Conservation (phyloP, 35 echinoderm and acorn worm genomes). For the Apostichopus parvimensis region DNA sequence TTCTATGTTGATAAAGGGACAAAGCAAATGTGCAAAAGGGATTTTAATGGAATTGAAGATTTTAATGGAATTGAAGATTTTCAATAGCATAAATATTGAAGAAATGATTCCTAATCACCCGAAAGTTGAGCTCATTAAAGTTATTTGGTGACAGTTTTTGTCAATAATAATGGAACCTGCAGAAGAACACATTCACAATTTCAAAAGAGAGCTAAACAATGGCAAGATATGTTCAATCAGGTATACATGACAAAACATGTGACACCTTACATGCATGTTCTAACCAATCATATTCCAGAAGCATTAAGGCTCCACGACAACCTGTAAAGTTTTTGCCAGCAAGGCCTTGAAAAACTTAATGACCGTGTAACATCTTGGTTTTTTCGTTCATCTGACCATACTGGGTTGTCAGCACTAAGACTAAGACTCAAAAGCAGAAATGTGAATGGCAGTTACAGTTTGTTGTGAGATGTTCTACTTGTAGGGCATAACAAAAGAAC, state of each 20-base stretch:
- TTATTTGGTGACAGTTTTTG: neutral
- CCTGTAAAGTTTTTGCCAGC: constrained; percentile 8
- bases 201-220: neutral
- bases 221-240: neutral
- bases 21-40: constrained; percentile 11
- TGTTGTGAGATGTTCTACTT: neutral
- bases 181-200: neutral
- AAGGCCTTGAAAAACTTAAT: constrained; percentile 39
- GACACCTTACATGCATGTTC: constrained; percentile 50
- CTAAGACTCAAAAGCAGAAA: neutral
- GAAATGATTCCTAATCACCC: neutral
- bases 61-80: neutral
- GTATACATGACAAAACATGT: constrained; percentile 29
- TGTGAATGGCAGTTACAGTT: neutral
- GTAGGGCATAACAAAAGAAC: neutral
- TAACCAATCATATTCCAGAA: constrained; percentile 40
- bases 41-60: constrained; percentile 18
- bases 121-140: neutral
- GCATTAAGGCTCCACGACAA: neutral
- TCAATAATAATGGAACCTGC: neutral
- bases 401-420: neutral
- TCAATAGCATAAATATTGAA: neutral
- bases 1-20: constrained; percentile 20
- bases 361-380: constrained; percentile 25
- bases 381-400: constrained; percentile 9